Base-by-base conservation (phyloP, 2,888 invertebrate species). In the Sussaba pulchella region DNA sequence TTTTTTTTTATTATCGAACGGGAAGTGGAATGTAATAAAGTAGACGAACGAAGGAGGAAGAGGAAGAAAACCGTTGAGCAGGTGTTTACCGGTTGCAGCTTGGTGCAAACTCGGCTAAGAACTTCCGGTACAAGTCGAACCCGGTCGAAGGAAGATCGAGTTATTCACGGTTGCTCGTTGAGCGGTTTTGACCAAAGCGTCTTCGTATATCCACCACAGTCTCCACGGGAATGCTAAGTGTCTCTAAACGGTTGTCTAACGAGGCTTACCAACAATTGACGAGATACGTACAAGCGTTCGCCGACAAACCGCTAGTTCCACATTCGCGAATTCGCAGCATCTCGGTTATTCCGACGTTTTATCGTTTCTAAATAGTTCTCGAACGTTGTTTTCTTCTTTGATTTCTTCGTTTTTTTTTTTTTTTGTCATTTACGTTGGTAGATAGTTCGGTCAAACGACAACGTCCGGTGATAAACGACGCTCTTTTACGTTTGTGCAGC, bases 191-290 rank as follows among this genome's bases (percentile, higher is more conserved):
- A 26, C 41, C 14, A 39, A 24, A n/a, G 8, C n/a, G 57, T 6
- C n/a, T 39, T 24, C 26, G 52, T 24, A 39, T 54, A 63, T 43
- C 45, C 36, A 21, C 31, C 31, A 6, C n/a, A 54, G 54, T 54
- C 47, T 10, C 63, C 12, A 14, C 21, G 52, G 66, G 64, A 80
- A 81, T 80, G 86, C 84, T 88, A 88, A 89, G 83, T 87, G 84
- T 84, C 85, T 78, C 88, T 88, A 88, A 88, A 88, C 81, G 85
- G 84, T 81, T 83, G 82, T 82, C 87, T 89, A 87, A 88, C 84
- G 84, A 87, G 81, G 77, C 81, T 82, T n/a, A n/a, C n/a, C n/a
- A n/a, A n/a, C 70, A 87, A 89, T 78, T 78, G 72, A 47, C 78
- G 71, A 31, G 54, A 61, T 43, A 39, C 59, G 76, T 52, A 21